phyloP scores from a whole-genome alignment of 2,797 vertebrate species.

The Diglossa cyanea region DNA sequence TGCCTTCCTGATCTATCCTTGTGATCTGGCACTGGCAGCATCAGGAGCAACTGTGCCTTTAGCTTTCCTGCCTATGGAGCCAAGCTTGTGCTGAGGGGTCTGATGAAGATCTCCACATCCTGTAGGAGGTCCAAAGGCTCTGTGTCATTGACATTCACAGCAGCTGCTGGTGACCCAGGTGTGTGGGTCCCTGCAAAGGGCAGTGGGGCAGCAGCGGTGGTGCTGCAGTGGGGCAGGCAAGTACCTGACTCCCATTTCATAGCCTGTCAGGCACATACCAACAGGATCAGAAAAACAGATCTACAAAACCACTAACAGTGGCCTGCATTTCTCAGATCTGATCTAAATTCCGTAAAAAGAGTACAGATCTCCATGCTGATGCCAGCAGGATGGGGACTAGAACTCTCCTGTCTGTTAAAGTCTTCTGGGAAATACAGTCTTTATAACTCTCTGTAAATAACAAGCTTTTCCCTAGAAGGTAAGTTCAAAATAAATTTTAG shows the following conservation, averaged over 20 bases:
- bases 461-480: neutral
- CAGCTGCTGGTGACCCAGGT: neutral
- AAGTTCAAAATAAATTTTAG: neutral
- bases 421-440: neutral
- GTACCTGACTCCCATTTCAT: neutral
- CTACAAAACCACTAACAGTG: neutral
- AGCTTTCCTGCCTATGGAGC: neutral
- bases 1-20: neutral
- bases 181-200: neutral
- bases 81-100: fast-evolving
- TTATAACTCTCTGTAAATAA: neutral
- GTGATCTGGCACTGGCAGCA: neutral
- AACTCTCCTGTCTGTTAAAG: neutral
- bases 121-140: neutral
- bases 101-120: neutral
- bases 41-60: neutral
- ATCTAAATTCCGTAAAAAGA: neutral
- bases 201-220: neutral
- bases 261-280: neutral
- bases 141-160: fast-evolving
- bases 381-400: neutral
- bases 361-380: neutral
- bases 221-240: neutral
- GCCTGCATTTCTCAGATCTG: neutral
- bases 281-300: neutral